Base-by-base conservation (phyloP, 1,140 invertebrate species). In the Heliconius himera region DNA sequence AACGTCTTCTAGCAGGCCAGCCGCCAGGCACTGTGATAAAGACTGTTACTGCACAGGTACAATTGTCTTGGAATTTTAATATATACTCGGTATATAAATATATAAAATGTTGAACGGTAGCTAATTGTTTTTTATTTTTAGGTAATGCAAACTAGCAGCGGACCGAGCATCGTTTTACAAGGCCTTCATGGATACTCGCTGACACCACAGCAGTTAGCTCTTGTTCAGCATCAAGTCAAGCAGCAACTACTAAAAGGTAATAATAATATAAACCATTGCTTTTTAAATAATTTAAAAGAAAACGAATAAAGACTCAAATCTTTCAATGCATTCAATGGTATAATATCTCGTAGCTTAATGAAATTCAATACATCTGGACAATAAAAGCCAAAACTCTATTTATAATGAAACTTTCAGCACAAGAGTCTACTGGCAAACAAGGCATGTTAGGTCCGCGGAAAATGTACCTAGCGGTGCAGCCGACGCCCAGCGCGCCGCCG, bases 201-300 rank as follows among this genome's bases (percentile, higher is more conserved):
- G 80, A 97, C 97, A 0, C 96, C 96, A 2, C 97, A 97, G 79
- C 97, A 98, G 90, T 87, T 98, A 73, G 95, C 96, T 0, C 95
- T 97, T 79, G 97, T 98, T 0, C 97, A 98, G 85, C 97, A 97
- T 84, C 97, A 98, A 95, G 97, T 98, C 1, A 98, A 98, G 93
- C 97, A 98, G 86, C 97, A 98, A 88, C 90, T 98, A 49, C 94
- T 98, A 49, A 98, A 98, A 96, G 97, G 97, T 97, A 90, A 13
- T 66, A 26, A 66, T 29, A 66, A 22, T 26, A 29, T 66, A 20
- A 51, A 2, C 4, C 5, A 6, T 36, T 6, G 33, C 33, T 36
- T 36, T 36, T 36, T 36, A 8, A 36, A 36, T 36, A 33, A 36
- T 36, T 36, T 36, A 36, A 0, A 5, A 36, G 33, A 36, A 46